Evolutionary conservation across 2,113 vertebrate genomes (phyloP).

Genomic region (Hippocampus abdominalis): DNA sequence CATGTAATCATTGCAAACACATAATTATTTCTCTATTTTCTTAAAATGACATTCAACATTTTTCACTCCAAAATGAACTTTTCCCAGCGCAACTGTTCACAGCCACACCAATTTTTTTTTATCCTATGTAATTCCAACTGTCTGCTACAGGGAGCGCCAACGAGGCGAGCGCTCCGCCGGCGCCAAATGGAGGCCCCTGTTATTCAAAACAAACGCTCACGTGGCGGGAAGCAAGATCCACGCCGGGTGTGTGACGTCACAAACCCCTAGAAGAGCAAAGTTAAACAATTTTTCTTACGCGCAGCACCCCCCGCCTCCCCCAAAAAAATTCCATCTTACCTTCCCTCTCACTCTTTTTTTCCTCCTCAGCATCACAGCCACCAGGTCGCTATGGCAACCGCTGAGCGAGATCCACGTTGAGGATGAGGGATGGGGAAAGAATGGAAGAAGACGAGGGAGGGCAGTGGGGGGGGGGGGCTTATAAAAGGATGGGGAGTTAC

Average conservation of each 20-base stretch:
- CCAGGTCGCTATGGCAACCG: conserved; percentile 72
- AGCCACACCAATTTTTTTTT: not conserved
- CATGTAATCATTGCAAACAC: no score
- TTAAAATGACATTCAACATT: no score
- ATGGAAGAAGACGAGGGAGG: conserved; percentile 53
- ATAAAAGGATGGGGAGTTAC: conserved; percentile 73
- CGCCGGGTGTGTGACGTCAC: not conserved
- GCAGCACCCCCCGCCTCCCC: not conserved
- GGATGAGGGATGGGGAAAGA: conserved; percentile 68
- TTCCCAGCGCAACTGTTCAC: no score
- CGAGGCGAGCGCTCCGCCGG: not conserved
- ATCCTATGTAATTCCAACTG: not conserved
- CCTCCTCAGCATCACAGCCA: conserved; percentile 63
- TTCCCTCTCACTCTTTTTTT: conserved; percentile 53
- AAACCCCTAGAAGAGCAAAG: not conserved
- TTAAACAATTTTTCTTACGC: not conserved
- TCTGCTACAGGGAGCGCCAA: not conserved
- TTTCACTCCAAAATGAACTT: no score
- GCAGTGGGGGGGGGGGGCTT: conserved; percentile 48
- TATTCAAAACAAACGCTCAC: not conserved
- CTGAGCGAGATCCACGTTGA: conserved; percentile 68
- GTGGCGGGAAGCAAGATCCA: not conserved
- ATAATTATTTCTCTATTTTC: no score
- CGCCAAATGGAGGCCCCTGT: not conserved
- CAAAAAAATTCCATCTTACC: not conserved